Evolutionary conservation across 2,113 vertebrate genomes (phyloP).

Genomic region (Rhea americana): DNA sequence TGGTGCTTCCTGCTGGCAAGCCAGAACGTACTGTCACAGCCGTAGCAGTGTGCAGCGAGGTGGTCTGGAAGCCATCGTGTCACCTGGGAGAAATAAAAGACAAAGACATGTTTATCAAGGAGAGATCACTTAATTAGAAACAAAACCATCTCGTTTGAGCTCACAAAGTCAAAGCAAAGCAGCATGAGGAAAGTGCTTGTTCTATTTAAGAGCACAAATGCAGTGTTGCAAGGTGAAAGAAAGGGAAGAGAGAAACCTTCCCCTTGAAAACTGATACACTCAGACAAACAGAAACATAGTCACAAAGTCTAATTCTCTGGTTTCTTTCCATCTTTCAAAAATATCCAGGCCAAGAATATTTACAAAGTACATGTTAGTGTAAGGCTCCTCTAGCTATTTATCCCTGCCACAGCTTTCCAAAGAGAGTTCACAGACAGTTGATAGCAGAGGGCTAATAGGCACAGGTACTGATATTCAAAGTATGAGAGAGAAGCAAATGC

Average conservation of each 20-base stretch:
- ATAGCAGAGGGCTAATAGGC: slow-evolving; percentile 44
- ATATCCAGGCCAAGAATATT: background rate
- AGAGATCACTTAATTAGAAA: rapidly evolving
- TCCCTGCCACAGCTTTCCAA: background rate
- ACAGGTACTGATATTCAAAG: slow-evolving; percentile 7
- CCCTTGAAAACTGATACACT: background rate
- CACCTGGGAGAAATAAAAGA: slow-evolving; percentile 79
- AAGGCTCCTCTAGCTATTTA: background rate
- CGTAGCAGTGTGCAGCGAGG: slow-evolving; percentile 94
- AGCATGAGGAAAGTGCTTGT: background rate
- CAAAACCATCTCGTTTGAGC: background rate
- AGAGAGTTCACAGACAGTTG: background rate
- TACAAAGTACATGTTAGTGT: background rate
- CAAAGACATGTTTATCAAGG: background rate
- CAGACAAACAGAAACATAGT: background rate
- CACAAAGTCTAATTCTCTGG: background rate
- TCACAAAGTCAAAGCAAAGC: background rate
- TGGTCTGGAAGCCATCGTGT: slow-evolving; percentile 97
- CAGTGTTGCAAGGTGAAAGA: background rate
- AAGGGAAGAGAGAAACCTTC: slow-evolving; percentile 17
- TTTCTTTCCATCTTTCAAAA: background rate
- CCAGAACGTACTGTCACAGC: slow-evolving; percentile 95
- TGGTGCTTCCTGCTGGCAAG: slow-evolving; percentile 93
- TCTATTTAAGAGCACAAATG: background rate
- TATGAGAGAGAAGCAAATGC: background rate